Conservation (phyloP, 2,888 invertebrate species). For the Labia minor region DNA sequence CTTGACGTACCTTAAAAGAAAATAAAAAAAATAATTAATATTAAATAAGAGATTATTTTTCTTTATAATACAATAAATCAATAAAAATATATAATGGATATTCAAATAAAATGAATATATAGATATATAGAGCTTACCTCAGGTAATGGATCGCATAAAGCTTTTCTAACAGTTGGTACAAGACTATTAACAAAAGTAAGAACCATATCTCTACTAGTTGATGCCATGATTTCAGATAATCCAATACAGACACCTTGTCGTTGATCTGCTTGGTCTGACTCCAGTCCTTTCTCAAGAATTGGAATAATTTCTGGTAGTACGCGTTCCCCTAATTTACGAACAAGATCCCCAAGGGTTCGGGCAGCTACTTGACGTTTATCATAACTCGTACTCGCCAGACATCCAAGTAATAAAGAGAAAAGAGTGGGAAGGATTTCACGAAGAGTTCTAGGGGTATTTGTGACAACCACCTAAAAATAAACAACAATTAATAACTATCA, state of each 20-base stretch:
- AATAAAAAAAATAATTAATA: constrained; percentile 27
- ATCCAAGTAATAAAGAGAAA: constrained; percentile 82
- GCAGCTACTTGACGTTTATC: constrained; percentile 96
- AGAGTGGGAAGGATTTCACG: constrained; percentile 91
- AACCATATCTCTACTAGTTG: constrained; percentile 90
- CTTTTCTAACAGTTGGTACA: constrained; percentile 88
- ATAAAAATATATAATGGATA: background rate
- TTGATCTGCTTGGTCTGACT: constrained; percentile 85
- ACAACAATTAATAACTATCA: too few relatives aligned
- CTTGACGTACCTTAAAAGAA: constrained; percentile 46
- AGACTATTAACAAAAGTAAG: constrained; percentile 77
- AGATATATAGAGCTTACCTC: constrained; percentile 47
- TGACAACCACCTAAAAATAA: constrained; percentile 70
- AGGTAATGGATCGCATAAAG: constrained; percentile 83
- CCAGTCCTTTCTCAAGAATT: constrained; percentile 85
- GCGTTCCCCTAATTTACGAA: constrained; percentile 92
- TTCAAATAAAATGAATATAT: background rate
- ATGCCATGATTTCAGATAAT: constrained; percentile 93
- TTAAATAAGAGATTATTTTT: background rate
- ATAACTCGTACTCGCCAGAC: constrained; percentile 89
- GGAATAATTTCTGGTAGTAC: constrained; percentile 97
- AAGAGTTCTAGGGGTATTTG: constrained; percentile 92
- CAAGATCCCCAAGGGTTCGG: constrained; percentile 90
- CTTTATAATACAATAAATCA: background rate
- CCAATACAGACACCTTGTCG: constrained; percentile 98